Evolutionary conservation across 2,888 invertebrate genomes (phyloP).

Genomic region (Drosophila atroscutellata): DNA sequence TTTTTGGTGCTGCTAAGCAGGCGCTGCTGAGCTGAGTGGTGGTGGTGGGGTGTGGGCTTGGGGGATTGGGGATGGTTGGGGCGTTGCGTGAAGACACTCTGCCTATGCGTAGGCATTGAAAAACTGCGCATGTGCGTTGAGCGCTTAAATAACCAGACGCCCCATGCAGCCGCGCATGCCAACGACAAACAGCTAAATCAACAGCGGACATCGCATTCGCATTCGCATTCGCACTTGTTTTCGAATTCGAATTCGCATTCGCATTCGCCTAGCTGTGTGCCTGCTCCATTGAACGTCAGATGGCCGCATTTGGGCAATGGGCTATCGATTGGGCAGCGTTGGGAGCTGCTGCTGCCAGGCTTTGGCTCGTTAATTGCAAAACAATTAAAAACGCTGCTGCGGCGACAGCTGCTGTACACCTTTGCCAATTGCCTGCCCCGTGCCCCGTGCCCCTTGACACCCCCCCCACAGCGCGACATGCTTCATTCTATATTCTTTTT

Average conservation of each 20-base stretch:
- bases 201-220: constrained; percentile 13
- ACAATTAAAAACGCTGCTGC: constrained; percentile 32
- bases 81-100: constrained; percentile 24
- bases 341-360: constrained; percentile 1
- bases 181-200: constrained; percentile 32
- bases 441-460: not conserved
- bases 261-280: constrained; percentile 1
- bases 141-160: constrained; percentile 64
- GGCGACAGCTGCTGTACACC: constrained; percentile 12
- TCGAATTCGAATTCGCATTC: constrained; percentile 8
- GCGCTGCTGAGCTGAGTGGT: constrained; percentile 5
- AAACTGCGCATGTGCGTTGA: constrained; percentile 69
- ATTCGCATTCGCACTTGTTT: not conserved
- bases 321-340: constrained; percentile 17
- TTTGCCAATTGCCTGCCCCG: not conserved
- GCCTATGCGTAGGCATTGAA: constrained; percentile 45
- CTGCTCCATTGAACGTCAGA: constrained; percentile 47
- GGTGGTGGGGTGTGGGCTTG: not conserved
- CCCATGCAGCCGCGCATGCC: constrained; percentile 69
- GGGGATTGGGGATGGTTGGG: not conserved
- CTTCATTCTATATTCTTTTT: not conserved
- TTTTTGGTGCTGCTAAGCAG: constrained; percentile 12
- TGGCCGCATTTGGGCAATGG: constrained; percentile 47
- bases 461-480: not conserved
- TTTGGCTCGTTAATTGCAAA: constrained; percentile 40